These are phyloP conservation scores for Hydrozoanthus tunicans DNA, from an alignment of 64 coral and sea anemone species.

Conservation along the genomic window DNA sequence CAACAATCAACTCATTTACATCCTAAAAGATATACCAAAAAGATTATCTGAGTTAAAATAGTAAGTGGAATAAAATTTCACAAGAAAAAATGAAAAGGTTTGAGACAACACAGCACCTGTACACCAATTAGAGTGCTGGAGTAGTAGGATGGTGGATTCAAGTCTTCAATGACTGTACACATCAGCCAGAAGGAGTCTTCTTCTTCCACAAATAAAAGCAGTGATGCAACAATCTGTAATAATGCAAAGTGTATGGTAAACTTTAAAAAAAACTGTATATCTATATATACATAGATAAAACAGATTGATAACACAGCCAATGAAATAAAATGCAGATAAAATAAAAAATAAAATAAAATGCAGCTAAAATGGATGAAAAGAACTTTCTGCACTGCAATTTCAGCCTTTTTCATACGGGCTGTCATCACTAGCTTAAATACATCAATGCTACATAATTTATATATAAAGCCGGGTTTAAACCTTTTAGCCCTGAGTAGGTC, in stretches of 20 bases:
- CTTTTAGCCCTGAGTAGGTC: no score
- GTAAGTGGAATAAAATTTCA: not conserved
- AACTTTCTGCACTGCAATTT: no score
- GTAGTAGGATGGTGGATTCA: slow-evolving; percentile 95
- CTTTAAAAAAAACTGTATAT: not conserved
- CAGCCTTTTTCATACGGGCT: no score
- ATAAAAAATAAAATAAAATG: no score
- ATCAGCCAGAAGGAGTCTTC: slow-evolving; percentile 99
- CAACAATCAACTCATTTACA: no score
- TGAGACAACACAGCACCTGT: slow-evolving; percentile 58
- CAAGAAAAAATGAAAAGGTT: not conserved
- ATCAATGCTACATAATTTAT: no score
- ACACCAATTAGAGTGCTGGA: slow-evolving; percentile 98
- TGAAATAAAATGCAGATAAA: no score
- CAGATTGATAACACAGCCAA: no score
- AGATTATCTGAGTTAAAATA: not conserved
- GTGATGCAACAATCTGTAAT: slow-evolving; percentile 91
- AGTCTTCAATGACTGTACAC: slow-evolving; percentile 93
- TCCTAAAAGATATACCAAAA: no score
- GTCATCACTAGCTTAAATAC: no score
- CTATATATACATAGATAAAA: not conserved
- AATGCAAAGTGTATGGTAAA: not conserved
- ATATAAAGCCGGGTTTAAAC: no score
- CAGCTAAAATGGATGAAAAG: no score
- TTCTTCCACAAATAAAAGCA: slow-evolving; percentile 97